A percentile compares a stretch with the other conserved stretches of the same genome.
Conservation (phyloP, 2,888 invertebrate genomes). For the Lasioglossum leucozonium region DNA sequence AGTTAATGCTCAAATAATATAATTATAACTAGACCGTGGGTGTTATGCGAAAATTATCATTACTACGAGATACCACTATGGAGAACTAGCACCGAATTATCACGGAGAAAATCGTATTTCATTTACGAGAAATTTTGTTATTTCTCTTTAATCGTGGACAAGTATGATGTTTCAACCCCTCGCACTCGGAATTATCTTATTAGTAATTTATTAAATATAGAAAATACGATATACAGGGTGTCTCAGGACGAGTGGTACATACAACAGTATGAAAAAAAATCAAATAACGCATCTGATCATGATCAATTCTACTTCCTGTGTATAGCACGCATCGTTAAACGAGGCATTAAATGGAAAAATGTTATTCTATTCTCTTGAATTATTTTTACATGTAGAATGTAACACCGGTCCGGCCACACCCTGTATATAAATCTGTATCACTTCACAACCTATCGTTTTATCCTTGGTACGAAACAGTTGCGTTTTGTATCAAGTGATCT, state of each 20-base stretch:
- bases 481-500: not conserved
- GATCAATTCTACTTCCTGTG: not conserved
- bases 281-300: not conserved
- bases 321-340: too few relatives aligned
- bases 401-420: too few relatives aligned
- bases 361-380: too few relatives aligned
- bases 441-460: not conserved
- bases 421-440: too few relatives aligned
- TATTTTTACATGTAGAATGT: too few relatives aligned
- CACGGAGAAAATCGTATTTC: not conserved
- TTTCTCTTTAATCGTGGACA: not conserved
- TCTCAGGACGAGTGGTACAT: not conserved
- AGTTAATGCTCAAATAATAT: not conserved
- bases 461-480: not conserved
- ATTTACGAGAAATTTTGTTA: not conserved
- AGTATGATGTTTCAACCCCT: not conserved
- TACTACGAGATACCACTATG: too few relatives aligned
- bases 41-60: too few relatives aligned
- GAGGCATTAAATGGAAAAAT: too few relatives aligned
- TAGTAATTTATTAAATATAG: not conserved
- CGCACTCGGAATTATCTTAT: not conserved
- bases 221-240: not conserved
- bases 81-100: not conserved
- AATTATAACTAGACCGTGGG: not conserved
- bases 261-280: not conserved